Conservation (phyloP, 1,140 invertebrate genomes). For the Stegodyphus dumicola region DNA sequence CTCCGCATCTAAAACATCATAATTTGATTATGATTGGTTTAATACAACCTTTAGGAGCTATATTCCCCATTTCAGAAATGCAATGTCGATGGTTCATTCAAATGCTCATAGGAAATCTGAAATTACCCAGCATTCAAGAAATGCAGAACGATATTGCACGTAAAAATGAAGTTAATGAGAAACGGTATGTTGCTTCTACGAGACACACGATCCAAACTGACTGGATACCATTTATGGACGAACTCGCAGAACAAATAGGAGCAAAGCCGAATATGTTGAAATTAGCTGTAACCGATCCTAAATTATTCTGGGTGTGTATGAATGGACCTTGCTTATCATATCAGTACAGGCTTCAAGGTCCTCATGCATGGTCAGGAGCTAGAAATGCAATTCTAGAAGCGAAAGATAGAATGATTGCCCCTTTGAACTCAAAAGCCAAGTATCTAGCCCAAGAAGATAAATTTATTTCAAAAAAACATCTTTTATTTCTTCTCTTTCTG, state of each 20-base stretch:
- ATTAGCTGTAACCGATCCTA: constrained; percentile 66
- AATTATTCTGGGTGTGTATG: constrained; percentile 65
- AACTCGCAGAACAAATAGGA: constrained; percentile 66
- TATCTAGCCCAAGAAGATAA: constrained; percentile 1
- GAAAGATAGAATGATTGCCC: constrained; percentile 50
- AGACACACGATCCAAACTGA: constrained; percentile 70
- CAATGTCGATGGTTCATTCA: constrained; percentile 69
- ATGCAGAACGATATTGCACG: constrained; percentile 61
- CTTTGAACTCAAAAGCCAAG: constrained; percentile 33
- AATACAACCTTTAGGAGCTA: constrained; percentile 71
- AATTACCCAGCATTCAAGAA: constrained; percentile 51
- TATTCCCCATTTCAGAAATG: constrained; percentile 71
- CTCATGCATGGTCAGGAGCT: constrained; percentile 69
- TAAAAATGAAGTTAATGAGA: constrained; percentile 58
- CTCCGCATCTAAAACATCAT: constrained; percentile 65
- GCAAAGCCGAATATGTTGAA: constrained; percentile 67
- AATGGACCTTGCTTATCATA: constrained; percentile 70
- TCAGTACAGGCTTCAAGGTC: constrained; percentile 70
- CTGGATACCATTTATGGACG: constrained; percentile 67
- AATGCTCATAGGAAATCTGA: constrained; percentile 57
- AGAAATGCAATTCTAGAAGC: constrained; percentile 67
- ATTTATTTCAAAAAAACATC: not conserved
- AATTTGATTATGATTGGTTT: constrained; percentile 71
- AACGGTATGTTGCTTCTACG: constrained; percentile 48
- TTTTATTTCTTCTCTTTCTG: constrained; percentile 1